Conservation (phyloP, 2,888 invertebrate genomes). For the Isoperla grammatica region DNA sequence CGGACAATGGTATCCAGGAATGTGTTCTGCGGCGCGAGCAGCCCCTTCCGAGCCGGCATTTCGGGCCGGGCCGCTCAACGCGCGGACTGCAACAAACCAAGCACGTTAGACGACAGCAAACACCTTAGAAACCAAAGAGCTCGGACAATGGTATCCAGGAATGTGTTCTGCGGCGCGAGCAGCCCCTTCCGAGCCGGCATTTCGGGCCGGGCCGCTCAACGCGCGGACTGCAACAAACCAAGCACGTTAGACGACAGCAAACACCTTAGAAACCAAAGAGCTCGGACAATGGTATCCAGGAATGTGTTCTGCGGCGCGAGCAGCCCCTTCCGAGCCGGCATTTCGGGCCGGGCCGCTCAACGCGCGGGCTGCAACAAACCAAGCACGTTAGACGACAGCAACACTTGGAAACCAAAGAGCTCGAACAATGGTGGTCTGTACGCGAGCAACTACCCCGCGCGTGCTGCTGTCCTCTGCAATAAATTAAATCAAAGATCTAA, state of each 20-base stretch:
- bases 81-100: background rate
- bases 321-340: conserved; percentile 94
- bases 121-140: too few species aligned
- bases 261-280: too few species aligned
- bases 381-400: too few species aligned
- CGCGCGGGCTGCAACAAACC: background rate
- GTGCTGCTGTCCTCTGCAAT: too few species aligned
- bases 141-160: background rate
- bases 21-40: conserved; percentile 95
- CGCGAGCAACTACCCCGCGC: too few species aligned
- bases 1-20: too few species aligned
- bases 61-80: conserved; percentile 29
- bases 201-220: conserved; percentile 32
- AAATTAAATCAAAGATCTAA: too few species aligned
- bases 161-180: conserved; percentile 92
- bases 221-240: background rate
- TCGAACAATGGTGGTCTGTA: too few species aligned
- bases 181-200: conserved; percentile 96
- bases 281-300: background rate
- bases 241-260: too few species aligned
- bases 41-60: conserved; percentile 94
- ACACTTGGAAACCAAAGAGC: too few species aligned
- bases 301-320: conserved; percentile 92
- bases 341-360: conserved; percentile 42
- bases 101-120: too few species aligned